Conservation (phyloP, 2,888 invertebrate species). For the Elegia similella region DNA sequence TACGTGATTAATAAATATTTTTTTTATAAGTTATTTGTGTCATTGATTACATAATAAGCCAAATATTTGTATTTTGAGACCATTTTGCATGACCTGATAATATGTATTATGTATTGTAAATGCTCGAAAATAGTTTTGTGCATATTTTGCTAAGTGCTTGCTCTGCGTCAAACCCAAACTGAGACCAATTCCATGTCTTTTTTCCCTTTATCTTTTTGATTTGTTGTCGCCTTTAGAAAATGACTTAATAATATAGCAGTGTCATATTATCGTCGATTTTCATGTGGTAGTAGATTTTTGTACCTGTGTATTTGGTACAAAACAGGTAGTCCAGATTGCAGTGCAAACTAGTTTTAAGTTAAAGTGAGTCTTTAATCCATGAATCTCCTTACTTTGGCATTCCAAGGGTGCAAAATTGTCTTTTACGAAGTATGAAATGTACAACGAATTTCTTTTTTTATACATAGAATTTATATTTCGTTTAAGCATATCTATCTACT, state of each 20-base stretch:
- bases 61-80: too few relatives aligned
- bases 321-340: slow-evolving; percentile 15
- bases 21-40: too few relatives aligned
- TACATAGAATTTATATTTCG: neutral
- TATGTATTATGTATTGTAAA: too few relatives aligned
- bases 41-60: too few relatives aligned
- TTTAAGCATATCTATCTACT: neutral
- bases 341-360: slow-evolving; percentile 26
- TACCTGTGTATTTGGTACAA: slow-evolving; percentile 18
- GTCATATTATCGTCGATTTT: neutral
- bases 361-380: slow-evolving; percentile 6
- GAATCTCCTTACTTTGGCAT: slow-evolving; percentile 22
- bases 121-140: too few relatives aligned
- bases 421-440: slow-evolving; percentile 1
- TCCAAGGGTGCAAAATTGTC: slow-evolving; percentile 16
- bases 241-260: neutral
- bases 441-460: slow-evolving; percentile 7
- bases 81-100: too few relatives aligned
- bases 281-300: neutral
- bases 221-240: too few relatives aligned
- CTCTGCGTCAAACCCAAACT: too few relatives aligned
- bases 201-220: too few relatives aligned
- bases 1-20: too few relatives aligned
- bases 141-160: too few relatives aligned
- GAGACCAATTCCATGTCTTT: too few relatives aligned